Percentiles rank a stretch among this genome's conserved stretches.
Conservation (phyloP, 2,113 vertebrate genomes). For the Festucalex cinctus region DNA sequence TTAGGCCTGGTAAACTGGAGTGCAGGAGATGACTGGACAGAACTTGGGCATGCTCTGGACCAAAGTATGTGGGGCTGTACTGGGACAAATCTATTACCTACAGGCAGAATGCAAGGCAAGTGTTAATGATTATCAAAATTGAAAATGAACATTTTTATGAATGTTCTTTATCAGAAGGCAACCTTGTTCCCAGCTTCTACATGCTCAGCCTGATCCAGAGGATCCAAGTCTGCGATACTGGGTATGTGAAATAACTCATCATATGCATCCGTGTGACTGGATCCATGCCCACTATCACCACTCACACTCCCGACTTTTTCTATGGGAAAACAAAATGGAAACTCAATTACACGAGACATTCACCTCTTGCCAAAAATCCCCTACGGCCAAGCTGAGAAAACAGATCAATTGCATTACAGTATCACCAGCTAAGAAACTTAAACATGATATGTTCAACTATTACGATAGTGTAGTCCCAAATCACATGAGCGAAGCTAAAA, state of each 20-base stretch:
- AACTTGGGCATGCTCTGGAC: constrained; percentile 91
- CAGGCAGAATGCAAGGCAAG: not conserved
- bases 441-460: constrained; percentile 12
- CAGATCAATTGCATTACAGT: constrained; percentile 24
- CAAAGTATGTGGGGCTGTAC: constrained; percentile 90
- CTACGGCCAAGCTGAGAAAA: constrained; percentile 12
- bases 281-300: constrained; percentile 75
- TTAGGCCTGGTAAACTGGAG: constrained; percentile 92
- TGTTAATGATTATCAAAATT: not conserved
- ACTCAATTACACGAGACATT: constrained; percentile 14
- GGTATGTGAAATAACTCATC: constrained; percentile 87
- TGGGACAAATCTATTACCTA: constrained; percentile 88
- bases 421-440: constrained; percentile 6
- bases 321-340: constrained; percentile 32
- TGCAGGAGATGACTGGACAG: constrained; percentile 91
- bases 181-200: constrained; percentile 78
- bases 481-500: constrained; percentile 10
- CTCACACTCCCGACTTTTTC: constrained; percentile 75
- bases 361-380: constrained; percentile 13
- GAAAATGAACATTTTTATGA: not conserved
- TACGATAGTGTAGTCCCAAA: constrained; percentile 2
- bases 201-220: constrained; percentile 74
- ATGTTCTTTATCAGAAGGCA: not conserved
- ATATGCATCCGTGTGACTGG: constrained; percentile 76
- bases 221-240: constrained; percentile 67